These are phyloP conservation scores for Lasiommata megera DNA, from an alignment of 2,888 invertebrate genomes.

Conservation along the genomic window DNA sequence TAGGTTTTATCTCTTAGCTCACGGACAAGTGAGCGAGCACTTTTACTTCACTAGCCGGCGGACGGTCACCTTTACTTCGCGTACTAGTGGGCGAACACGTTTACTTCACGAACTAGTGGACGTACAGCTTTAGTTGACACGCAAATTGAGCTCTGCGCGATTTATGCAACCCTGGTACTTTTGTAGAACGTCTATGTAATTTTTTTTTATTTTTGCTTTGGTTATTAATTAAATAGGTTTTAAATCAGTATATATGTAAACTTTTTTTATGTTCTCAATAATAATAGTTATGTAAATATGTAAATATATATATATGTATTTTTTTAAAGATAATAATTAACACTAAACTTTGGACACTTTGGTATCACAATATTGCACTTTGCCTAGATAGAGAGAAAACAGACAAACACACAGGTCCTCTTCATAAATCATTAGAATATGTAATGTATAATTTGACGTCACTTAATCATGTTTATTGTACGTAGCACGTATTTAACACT, in stretches of 20 bases:
- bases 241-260: background rate
- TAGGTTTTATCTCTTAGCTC: background rate
- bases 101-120: too few species aligned
- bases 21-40: background rate
- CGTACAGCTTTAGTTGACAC: too few species aligned
- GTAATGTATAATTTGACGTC: too few species aligned
- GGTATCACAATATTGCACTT: conserved; percentile 43
- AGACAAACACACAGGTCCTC: conserved; percentile 7
- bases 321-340: conserved; percentile 24
- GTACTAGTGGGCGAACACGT: background rate
- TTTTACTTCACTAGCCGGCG: background rate
- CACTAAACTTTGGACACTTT: conserved; percentile 54
- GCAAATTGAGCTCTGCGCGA: background rate
- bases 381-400: conserved; percentile 2
- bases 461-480: too few species aligned
- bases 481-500: background rate
- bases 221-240: conserved; percentile 12
- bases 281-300: conserved; percentile 14
- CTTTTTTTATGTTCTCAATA: background rate
- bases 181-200: background rate
- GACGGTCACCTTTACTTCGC: background rate
- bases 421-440: background rate
- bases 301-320: conserved; percentile 23
- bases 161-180: conserved; percentile 19
- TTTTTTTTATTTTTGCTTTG: conserved; percentile 14